A percentile compares a stretch with the other conserved stretches of the same genome.
These are phyloP conservation scores for Phania funesta DNA, from an alignment of 2,888 invertebrate species.

Conservation along the genomic window DNA sequence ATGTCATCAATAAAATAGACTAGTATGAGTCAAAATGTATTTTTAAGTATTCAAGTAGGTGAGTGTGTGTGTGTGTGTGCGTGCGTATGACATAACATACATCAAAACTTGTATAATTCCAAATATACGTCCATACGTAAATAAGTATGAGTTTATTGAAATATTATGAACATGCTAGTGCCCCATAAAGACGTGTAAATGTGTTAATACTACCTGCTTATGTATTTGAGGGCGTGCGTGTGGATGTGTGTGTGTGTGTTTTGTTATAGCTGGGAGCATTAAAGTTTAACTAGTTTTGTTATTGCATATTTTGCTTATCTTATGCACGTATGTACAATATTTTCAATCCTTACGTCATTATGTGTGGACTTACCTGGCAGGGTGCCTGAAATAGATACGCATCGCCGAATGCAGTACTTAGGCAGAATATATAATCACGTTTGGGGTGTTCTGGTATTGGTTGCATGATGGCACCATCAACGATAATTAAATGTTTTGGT, in stretches of 20 bases:
- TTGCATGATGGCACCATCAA: conserved; percentile 98
- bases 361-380: conserved; percentile 84
- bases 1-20: conserved; percentile 21
- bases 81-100: not conserved
- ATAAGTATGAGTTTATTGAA: conserved; percentile 42
- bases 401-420: conserved; percentile 98
- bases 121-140: not conserved
- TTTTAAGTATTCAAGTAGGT: not conserved
- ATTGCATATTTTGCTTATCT: not conserved
- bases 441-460: conserved; percentile 99
- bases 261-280: conserved; percentile 20
- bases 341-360: not conserved
- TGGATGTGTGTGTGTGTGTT: not conserved
- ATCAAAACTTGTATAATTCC: not conserved
- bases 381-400: conserved; percentile 98
- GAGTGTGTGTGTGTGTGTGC: not conserved
- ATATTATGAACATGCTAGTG: conserved; percentile 20
- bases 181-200: conserved; percentile 26
- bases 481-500: conserved; percentile 96
- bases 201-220: conserved; percentile 28
- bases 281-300: conserved; percentile 1
- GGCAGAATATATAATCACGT: conserved; percentile 97
- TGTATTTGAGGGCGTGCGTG: not conserved
- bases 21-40: not conserved
- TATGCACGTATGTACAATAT: conserved; percentile 1